Evolutionary conservation across 1,140 invertebrate species (phyloP).

Genomic region (Heliothis virescens): DNA sequence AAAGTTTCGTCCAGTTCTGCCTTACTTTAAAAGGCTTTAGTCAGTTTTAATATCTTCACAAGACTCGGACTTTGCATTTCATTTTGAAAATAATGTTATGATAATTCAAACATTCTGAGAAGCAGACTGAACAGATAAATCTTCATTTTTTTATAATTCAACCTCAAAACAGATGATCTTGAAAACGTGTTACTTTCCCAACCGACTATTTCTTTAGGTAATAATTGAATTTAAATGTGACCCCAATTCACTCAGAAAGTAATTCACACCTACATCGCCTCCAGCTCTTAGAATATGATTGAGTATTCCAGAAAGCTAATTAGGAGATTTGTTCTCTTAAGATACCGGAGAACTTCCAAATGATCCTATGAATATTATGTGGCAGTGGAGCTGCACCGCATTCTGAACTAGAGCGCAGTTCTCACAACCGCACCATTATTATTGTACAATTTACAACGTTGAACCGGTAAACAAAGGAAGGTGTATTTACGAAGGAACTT

Average conservation of each 20-base stretch:
- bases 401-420: conserved; percentile 55
- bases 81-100: conserved; percentile 20
- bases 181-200: neutral
- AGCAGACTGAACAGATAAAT: conserved; percentile 10
- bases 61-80: conserved; percentile 4
- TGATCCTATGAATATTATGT: conserved; percentile 60
- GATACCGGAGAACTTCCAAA: neutral
- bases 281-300: too few relatives aligned
- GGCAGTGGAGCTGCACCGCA: conserved; percentile 61
- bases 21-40: neutral
- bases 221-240: too few relatives aligned
- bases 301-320: too few relatives aligned
- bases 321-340: too few relatives aligned
- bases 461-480: conserved; percentile 62
- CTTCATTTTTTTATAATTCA: conserved; percentile 17
- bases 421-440: conserved; percentile 57
- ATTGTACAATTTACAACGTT: conserved; percentile 65
- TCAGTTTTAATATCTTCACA: conserved; percentile 25
- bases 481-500: conserved; percentile 60
- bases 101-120: conserved; percentile 23
- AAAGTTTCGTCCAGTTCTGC: neutral
- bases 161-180: neutral
- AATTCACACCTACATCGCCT: neutral
- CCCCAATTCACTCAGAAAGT: too few relatives aligned
- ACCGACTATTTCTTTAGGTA: neutral